These are phyloP conservation scores for Scaeva pyrastri DNA, from an alignment of 2,888 invertebrate genomes.

Conservation along the genomic window DNA sequence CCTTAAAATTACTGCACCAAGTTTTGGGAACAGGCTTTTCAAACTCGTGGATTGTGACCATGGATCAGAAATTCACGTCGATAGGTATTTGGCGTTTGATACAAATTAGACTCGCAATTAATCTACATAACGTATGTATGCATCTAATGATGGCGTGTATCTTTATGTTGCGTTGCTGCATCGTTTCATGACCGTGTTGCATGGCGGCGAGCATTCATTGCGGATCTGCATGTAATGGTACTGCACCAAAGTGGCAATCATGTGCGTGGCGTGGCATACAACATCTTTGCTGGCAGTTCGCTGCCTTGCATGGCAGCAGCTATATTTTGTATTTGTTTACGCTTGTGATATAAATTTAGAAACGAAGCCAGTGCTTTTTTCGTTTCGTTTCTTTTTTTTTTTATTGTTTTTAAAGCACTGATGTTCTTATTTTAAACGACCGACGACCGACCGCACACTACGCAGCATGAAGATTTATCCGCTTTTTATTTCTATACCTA, in stretches of 20 bases:
- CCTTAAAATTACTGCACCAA: no score
- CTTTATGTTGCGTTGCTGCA: no score
- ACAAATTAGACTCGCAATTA: neutral
- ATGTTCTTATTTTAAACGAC: constrained; percentile 70
- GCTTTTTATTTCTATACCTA: constrained; percentile 3
- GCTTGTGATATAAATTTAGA: constrained; percentile 71
- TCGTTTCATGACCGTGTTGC: neutral
- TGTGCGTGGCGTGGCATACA: constrained; percentile 29
- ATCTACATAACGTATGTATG: neutral
- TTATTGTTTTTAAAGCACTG: constrained; percentile 67
- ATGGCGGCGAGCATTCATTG: constrained; percentile 45
- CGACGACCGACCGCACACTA: constrained; percentile 67
- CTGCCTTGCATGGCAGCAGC: constrained; percentile 60
- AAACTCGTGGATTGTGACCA: no score
- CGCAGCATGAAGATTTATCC: constrained; percentile 62
- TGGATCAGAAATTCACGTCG: no score
- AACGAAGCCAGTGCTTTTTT: constrained; percentile 65
- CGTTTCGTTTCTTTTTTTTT: constrained; percentile 1
- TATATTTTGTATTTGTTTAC: constrained; percentile 73
- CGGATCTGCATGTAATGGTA: constrained; percentile 69
- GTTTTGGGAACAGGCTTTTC: no score
- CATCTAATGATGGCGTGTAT: no score
- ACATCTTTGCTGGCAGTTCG: constrained; percentile 62
- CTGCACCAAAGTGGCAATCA: constrained; percentile 65
- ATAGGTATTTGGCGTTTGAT: neutral